Percentiles rank a stretch among this genome's conserved stretches.
phyloP scores from a whole-genome alignment of 2,113 vertebrate genomes.

The Aythya baeri region DNA sequence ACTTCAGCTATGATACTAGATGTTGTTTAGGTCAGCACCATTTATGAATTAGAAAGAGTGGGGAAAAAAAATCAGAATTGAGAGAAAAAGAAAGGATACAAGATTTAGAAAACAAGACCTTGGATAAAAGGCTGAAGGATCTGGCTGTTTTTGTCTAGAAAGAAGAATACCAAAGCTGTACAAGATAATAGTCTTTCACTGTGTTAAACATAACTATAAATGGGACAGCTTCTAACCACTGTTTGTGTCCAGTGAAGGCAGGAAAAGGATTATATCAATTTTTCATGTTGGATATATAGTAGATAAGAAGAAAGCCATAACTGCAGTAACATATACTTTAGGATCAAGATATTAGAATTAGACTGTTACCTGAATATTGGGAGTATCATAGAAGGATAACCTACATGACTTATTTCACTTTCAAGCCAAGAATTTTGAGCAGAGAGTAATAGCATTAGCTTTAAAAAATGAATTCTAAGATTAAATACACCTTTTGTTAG shows the following conservation, averaged over 20 bases:
- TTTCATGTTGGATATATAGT: not conserved
- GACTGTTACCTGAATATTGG: not conserved
- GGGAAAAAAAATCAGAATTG: not conserved
- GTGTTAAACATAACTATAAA: not conserved
- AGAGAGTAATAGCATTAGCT: not conserved
- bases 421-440: not conserved
- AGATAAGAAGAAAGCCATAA: not conserved
- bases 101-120: not conserved
- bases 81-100: not conserved
- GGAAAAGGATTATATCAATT: not conserved
- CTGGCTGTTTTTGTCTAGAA: not conserved
- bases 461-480: not conserved
- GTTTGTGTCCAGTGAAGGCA: not conserved
- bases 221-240: not conserved
- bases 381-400: not conserved
- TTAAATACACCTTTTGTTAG: not conserved
- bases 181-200: not conserved
- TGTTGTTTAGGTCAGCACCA: not conserved
- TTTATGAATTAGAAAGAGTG: not conserved
- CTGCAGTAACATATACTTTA: not conserved
- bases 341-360: not conserved
- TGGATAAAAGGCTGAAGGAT: not conserved
- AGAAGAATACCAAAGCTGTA: not conserved
- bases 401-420: not conserved
- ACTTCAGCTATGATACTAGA: not conserved